Conservation (phyloP, 2,888 invertebrate species). For the Periphyllus acericola region DNA sequence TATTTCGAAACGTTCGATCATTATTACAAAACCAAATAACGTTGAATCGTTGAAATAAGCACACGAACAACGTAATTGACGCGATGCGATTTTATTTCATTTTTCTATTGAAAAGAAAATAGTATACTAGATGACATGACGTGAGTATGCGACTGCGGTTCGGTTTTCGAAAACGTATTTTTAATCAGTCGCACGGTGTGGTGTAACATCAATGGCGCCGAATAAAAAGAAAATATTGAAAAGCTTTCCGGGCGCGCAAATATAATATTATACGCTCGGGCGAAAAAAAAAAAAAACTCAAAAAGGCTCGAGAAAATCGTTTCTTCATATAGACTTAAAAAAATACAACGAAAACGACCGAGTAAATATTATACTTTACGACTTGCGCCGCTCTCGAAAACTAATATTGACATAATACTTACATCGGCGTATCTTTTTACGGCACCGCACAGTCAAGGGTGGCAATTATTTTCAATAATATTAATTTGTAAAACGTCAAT, state of each 20-base stretch:
- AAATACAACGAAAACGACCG: conserved; percentile 40
- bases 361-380: conserved; percentile 52
- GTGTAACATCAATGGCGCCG: background rate
- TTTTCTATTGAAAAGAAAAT: background rate
- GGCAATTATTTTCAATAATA: conserved; percentile 50
- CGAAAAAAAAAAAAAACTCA: background rate
- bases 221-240: conserved; percentile 50
- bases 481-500: conserved; percentile 7
- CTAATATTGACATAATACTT: conserved; percentile 51
- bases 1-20: background rate
- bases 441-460: background rate
- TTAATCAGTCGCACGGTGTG: conserved; percentile 16
- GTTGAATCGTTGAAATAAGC: background rate
- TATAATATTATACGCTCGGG: background rate
- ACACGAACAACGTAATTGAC: too few relatives aligned
- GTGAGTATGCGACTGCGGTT: background rate
- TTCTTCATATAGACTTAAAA: conserved; percentile 45
- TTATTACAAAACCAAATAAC: background rate
- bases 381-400: conserved; percentile 35
- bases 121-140: background rate
- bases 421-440: conserved; percentile 30
- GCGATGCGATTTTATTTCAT: too few relatives aligned
- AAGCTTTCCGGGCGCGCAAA: conserved; percentile 1
- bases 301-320: conserved; percentile 45
- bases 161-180: conserved; percentile 12